phyloP scores from a whole-genome alignment of 1,140 invertebrate species.

The Platyscapa corneri region DNA sequence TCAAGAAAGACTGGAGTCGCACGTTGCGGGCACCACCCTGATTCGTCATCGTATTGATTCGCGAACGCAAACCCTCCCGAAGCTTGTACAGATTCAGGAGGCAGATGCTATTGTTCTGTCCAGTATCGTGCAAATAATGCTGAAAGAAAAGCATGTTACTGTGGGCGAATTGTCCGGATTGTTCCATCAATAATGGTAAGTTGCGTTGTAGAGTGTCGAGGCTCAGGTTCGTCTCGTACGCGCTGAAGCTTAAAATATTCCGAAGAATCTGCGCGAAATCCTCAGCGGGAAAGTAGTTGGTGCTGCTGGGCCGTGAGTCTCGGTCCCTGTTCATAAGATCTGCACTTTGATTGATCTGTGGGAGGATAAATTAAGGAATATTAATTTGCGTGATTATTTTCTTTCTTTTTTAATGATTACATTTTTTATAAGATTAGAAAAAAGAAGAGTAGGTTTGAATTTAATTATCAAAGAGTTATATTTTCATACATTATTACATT shows the following conservation, averaged over 20 bases:
- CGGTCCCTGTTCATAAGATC: constrained; percentile 76
- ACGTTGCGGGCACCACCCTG: constrained; percentile 38
- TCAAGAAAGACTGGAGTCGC: constrained; percentile 52
- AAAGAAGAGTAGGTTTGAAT: no score
- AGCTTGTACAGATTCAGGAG: constrained; percentile 55
- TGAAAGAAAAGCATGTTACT: constrained; percentile 54
- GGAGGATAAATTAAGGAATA: background rate
- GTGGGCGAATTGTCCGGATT: constrained; percentile 43
- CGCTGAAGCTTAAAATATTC: constrained; percentile 55
- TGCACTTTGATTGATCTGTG: constrained; percentile 72
- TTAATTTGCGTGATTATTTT: constrained; percentile 26
- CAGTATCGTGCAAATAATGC: constrained; percentile 54
- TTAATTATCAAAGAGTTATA: no score
- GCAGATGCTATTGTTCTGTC: constrained; percentile 56
- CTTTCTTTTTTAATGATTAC: no score
- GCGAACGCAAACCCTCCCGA: constrained; percentile 54
- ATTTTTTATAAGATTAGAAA: no score
- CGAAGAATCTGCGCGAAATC: constrained; percentile 56
- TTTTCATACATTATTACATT: no score
- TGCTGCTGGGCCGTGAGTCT: constrained; percentile 66
- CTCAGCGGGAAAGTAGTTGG: constrained; percentile 46
- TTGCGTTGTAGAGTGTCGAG: constrained; percentile 55
- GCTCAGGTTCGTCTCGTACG: constrained; percentile 55
- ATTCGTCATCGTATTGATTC: constrained; percentile 48
- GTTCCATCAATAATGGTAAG: constrained; percentile 51